These are phyloP conservation scores for Phrynocephalus forsythii DNA, from an alignment of 2,797 vertebrate species.

Conservation along the genomic window DNA sequence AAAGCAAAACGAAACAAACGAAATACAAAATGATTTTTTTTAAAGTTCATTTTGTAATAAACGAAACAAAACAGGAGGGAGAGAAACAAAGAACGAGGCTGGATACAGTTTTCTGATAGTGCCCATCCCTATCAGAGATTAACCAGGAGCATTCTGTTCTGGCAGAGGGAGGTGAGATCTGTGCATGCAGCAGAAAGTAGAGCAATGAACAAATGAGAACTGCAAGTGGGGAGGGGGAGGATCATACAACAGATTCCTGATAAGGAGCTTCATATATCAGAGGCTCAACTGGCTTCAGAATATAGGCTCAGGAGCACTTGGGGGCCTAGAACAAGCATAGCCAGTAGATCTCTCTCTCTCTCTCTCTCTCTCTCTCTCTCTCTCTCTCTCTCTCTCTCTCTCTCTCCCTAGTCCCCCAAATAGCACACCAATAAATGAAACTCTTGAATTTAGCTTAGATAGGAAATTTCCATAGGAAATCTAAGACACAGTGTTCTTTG, in stretches of 20 bases:
- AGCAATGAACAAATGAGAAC: not conserved
- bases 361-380: too few relatives aligned
- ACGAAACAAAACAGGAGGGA: too few relatives aligned
- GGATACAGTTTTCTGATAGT: too few relatives aligned
- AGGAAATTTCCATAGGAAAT: not conserved
- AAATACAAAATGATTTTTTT: too few relatives aligned
- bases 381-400: too few relatives aligned
- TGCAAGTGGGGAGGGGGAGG: not conserved
- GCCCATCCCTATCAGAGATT: too few relatives aligned
- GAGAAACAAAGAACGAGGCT: too few relatives aligned
- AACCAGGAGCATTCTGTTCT: not conserved
- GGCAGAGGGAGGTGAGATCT: not conserved
- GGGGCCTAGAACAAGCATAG: too few relatives aligned
- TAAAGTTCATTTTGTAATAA: too few relatives aligned
- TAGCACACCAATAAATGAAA: not conserved
- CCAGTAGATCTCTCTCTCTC: too few relatives aligned
- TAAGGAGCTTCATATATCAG: not conserved
- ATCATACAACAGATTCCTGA: not conserved
- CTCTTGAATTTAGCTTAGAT: not conserved
- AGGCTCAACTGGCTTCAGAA: not conserved
- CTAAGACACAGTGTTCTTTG: not conserved
- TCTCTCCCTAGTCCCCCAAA: not conserved
- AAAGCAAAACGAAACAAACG: too few relatives aligned
- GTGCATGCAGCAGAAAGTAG: not conserved
- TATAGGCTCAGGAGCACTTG: not conserved